Conservation (phyloP, 2,113 vertebrate genomes). For the Nestor notabilis region DNA sequence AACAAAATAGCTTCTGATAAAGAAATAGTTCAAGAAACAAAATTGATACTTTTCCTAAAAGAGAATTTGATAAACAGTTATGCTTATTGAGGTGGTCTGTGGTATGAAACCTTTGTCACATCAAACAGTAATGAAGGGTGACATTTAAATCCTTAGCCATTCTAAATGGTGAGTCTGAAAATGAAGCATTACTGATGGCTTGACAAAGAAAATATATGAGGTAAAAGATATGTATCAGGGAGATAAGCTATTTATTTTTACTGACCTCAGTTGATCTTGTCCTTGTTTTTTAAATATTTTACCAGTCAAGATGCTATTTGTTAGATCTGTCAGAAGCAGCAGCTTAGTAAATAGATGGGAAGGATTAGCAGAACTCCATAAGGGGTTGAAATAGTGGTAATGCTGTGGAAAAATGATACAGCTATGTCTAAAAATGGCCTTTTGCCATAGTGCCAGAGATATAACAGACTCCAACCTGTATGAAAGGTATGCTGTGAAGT, state of each 20-base stretch:
- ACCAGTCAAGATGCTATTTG: conserved; percentile 27
- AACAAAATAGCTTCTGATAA: conserved; percentile 23
- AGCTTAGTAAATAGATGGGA: conserved; percentile 13
- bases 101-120: conserved; percentile 32
- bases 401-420: background rate
- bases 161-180: conserved; percentile 53
- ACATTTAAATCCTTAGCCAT: conserved; percentile 51
- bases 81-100: background rate
- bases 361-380: background rate
- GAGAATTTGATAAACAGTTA: conserved; percentile 29
- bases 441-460: background rate
- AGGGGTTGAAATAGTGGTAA: background rate
- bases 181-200: conserved; percentile 38
- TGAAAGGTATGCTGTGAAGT: background rate
- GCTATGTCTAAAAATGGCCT: background rate
- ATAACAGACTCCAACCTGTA: background rate
- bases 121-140: conserved; percentile 30
- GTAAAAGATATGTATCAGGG: background rate
- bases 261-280: background rate
- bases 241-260: conserved; percentile 62
- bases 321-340: conserved; percentile 32
- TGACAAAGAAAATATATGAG: conserved; percentile 30
- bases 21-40: conserved; percentile 15
- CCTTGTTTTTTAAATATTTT: conserved; percentile 36
- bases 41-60: conserved; percentile 28